Base-by-base conservation (phyloP, 1,140 invertebrate genomes). In the Drosophila teissieri region DNA sequence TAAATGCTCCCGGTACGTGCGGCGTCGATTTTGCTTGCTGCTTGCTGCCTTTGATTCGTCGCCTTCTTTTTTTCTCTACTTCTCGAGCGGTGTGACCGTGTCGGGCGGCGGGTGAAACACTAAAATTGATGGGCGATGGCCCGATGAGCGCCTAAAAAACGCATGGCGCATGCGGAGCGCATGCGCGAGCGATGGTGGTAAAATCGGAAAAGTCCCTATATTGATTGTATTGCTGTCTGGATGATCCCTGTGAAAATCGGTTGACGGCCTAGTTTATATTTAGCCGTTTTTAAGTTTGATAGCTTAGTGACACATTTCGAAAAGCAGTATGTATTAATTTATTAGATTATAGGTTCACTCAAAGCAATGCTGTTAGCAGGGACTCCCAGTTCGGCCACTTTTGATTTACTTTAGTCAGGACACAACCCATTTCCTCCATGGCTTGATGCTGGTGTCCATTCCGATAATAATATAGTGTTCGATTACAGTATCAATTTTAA, bases 1-100 rank as follows among this genome's bases (percentile, higher is more conserved):
- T 89, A 90, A 89, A 84, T 89, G 85, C 80, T 89, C 85, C 80
- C 84, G 84, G 84, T 89, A 88, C 80, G 80, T 90, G 84, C 84
- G 84, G 85, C 84, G 84, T 90, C 85, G 80, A 84, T 78, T 85
- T 70, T 75, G 40, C 51, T 67, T 67, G 62, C 69, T 85, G 80
- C 82, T 53, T 78, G 73, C 79, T 82, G 80, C 83, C 48, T 65
- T 24, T 68, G 64, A 36, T 79, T 89, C 84, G 84, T 89, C 84
- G 85, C 77, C 80, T 89, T 89, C 76, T 83, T 86, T 89, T 88
- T 85, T 89, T 80, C 84, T 89, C 80, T 89, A 89, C 84, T 84
- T 79, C 81, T 84, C 79, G 49, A 52, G 49, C 49, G 49, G 49
- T 52, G 49, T 52, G 49, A 52, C 49, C 49, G 49, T 52, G 31